Base-by-base conservation (phyloP, 2,797 vertebrate genomes). In the Pyrrhura leucotis region DNA sequence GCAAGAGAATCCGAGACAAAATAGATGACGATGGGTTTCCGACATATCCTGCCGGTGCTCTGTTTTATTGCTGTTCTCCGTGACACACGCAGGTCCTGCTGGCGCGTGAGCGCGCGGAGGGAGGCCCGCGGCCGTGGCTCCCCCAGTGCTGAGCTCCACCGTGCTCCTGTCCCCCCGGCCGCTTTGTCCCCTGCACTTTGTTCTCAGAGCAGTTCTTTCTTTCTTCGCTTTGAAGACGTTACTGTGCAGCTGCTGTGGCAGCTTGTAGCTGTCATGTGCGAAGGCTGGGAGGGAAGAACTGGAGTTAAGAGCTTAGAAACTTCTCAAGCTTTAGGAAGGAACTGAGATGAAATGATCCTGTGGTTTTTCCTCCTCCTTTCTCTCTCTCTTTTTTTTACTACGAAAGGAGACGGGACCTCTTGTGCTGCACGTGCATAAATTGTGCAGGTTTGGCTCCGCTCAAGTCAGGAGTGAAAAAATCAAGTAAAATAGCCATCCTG, bases 231-330 rank as follows among this genome's bases (percentile, higher is more conserved):
- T 93, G 72, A 92, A 97, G 88, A 45, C 39, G 6, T 45, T 28
- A 6, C 71, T 80, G 72, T 58, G 88, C 95, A 95, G 96, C 97
- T 97, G 97, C 93, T 37, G 50, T 8, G 69, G 93, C 96, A 94
- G 96, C 94, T 95, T 85, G 89, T 40, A 65, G 69, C 75, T 95
- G 67, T 94, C 84, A 2, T 85, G 67, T 45, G 73, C 95, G 79
- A 87, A 96, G 89, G 89, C 45, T 17, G 58, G 45, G 59, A 66
- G 94, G 84, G 63, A 25, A 83, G 80, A 86, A 42, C 56, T 62
- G 66, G 58, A 97, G 82, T 80, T 44, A 4, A 39, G 85, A 90
- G 86, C 94, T 96, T 93, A 62, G 5, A 48, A 91, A 91, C 91
- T 39, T 86, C 91, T 95, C 93, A 71, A 71, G 59, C 83, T 81